Base-by-base conservation (phyloP, 2,888 invertebrate genomes). In the Bhutanitis thaidina region DNA sequence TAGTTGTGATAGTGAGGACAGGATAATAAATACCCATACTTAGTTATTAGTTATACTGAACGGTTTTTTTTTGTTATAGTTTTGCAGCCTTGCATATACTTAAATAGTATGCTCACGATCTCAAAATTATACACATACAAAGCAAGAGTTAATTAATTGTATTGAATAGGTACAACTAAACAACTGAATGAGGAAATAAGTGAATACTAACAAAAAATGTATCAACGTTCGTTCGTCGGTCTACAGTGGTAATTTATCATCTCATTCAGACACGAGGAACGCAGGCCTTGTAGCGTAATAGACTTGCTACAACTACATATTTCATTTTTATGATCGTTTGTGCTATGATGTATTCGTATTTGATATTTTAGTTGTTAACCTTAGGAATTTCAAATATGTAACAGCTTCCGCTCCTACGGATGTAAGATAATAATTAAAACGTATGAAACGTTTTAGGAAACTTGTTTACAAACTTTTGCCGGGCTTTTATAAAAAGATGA, bases 111-210 rank as follows among this genome's bases (percentile, higher is more conserved):
- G 43, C 13, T 43, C 49, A 37, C 37, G 49, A 49, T 38, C 37
- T 14, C 14, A 43, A 14, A 38, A 38, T 30, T 12, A 35, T 20
- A 14, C 1, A 36, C 35, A 41, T 13, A 52, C 29, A 32, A 43
- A 32, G 30, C 36, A 45, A 46, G 41, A 7, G 20, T 13, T 51
- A 35, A 45, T 45, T 30, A 41, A 49, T 49, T 4, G 48, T 30
- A 39, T 36, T 49, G 44, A 46, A 45, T 16, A 48, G 30, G 25
- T 25, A 62, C 52, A 58, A 59, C 44, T 44, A 34, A 54, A 36
- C n/a, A 54, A 36, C 13, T 60, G 52, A 57, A 65, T 58, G 52
- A 69, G 78, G 78, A 79, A 81, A 77, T 67, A 61, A 65, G 56
- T 48, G 52, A 60, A 64, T 50, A 40, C 55, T 36, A 57, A 53